A percentile compares a stretch with the other conserved stretches of the same genome.
phyloP scores from a whole-genome alignment of 2,113 vertebrate genomes.

The Tragelaphus strepsiceros region DNA sequence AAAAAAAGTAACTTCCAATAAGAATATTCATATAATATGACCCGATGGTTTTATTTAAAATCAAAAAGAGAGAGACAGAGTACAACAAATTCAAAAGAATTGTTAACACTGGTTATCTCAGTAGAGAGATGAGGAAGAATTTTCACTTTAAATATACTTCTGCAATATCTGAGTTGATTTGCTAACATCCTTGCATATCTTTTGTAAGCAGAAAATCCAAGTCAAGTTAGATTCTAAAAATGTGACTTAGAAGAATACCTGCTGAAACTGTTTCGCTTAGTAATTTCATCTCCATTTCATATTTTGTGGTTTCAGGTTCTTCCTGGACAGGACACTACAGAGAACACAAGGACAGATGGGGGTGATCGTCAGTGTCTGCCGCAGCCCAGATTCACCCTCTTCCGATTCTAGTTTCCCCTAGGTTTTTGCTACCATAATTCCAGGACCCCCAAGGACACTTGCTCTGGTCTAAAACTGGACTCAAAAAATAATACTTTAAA shows the following conservation, averaged over 20 bases:
- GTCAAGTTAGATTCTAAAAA: not conserved
- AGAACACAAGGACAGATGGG: not conserved
- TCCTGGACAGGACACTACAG: constrained; percentile 5
- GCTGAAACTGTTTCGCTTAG: not conserved
- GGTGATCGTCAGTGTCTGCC: fast-evolving
- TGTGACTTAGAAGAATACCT: constrained; percentile 67
- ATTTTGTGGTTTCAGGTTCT: not conserved
- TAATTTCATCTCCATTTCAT: constrained; percentile 50
- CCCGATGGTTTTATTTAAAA: not conserved
- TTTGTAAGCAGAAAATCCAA: not conserved
- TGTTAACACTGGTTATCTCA: not conserved
- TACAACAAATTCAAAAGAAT: not conserved
- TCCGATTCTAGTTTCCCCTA: not conserved
- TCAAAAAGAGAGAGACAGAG: not conserved
- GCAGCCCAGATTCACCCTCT: not conserved
- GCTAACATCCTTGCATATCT: not conserved
- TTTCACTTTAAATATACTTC: not conserved
- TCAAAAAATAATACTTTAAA: not conserved
- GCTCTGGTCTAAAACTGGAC: not conserved
- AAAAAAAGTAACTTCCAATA: not conserved
- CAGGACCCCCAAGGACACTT: not conserved
- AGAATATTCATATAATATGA: not conserved
- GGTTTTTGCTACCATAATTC: not conserved
- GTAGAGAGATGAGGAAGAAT: not conserved
- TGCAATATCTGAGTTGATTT: not conserved